Evolutionary conservation across 1,140 invertebrate genomes (phyloP).

Genomic region (Luehdorfia chinensis): DNA sequence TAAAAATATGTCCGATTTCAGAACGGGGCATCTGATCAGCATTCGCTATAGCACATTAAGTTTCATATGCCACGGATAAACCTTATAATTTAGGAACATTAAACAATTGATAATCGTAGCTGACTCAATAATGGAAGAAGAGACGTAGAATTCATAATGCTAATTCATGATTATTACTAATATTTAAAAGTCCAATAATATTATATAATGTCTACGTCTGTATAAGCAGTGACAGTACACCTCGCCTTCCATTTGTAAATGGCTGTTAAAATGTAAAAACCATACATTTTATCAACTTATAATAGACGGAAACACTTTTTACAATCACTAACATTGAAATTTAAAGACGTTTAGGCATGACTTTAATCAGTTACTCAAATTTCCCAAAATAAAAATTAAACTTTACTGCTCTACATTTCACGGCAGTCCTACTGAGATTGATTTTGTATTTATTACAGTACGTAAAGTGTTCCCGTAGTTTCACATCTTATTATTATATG

Average conservation of each 20-base stretch:
- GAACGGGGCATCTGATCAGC: not conserved
- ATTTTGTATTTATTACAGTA: too few relatives aligned
- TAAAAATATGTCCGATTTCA: not conserved
- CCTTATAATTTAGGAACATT: constrained; percentile 1
- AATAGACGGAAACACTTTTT: constrained; percentile 14
- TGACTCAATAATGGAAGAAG: not conserved
- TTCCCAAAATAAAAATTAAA: too few relatives aligned
- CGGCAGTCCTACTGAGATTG: too few relatives aligned
- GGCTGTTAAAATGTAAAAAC: not conserved
- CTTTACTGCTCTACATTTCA: not conserved
- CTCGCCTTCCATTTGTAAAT: constrained; percentile 9
- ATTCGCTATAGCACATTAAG: not conserved
- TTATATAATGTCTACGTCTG: too few relatives aligned
- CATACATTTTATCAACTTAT: constrained; percentile 1
- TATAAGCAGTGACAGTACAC: too few relatives aligned
- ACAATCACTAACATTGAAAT: too few relatives aligned
- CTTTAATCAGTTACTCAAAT: too few relatives aligned
- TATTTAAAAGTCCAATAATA: not conserved
- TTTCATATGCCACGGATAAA: too few relatives aligned
- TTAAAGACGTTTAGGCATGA: too few relatives aligned
- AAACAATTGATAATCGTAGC: not conserved
- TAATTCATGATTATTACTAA: not conserved
- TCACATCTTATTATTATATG: constrained; percentile 28
- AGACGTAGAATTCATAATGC: not conserved
- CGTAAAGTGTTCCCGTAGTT: constrained; percentile 3